Evolutionary conservation across 2,888 invertebrate genomes (phyloP), one percentile per base, ranked within the genome.

Genomic region (Neoscelio sp.): DNA sequence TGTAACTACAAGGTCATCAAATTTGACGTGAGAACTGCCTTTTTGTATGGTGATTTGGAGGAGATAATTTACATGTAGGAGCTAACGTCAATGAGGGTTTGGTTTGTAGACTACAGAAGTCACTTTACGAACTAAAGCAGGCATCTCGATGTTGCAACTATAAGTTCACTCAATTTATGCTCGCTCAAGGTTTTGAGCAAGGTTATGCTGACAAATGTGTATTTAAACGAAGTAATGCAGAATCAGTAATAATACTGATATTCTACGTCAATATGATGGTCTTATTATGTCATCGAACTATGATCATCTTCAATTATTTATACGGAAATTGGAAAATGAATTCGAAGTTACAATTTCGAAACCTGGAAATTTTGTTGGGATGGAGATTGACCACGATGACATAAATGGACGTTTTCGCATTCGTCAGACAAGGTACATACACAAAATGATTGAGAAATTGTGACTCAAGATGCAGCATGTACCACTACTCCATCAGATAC

Each of bases 1-100:
- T 0, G 56, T 1, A 13, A 73, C 7, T 64, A 7, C 7, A 26
- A 64, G 38, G 64, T 73, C 3, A 7, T 46, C 2, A 65, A 74
- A 17, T 74, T 74, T 40, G 65, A 74, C 12, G 58, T 74, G 2
- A 10, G 8, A 12, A 74, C 65, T 7, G 74, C 74, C 1, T 65
- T 65, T n/a, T 20, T 73, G 15, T 7, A 74, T n/a, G 50, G 65
- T 20, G 56, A 73, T 7, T 7, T 73, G 1, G 1, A 56, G n/a
- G 20, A 73, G n/a, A 42, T 6, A 6, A 73, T 64, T n/a, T 64
- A 12, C 20, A 64, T 73, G 64, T 2, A 8, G 68, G 56, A 3
- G 6, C 10, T 4, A 17, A 52, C n/a, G 7, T 44, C 3, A 15
- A 7, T n/a, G 20, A 35, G 2, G n/a, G 15, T 12, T 7, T 23